Evolutionary conservation across 2,113 vertebrate genomes (phyloP).

Genomic region (Dissostichus mawsoni): DNA sequence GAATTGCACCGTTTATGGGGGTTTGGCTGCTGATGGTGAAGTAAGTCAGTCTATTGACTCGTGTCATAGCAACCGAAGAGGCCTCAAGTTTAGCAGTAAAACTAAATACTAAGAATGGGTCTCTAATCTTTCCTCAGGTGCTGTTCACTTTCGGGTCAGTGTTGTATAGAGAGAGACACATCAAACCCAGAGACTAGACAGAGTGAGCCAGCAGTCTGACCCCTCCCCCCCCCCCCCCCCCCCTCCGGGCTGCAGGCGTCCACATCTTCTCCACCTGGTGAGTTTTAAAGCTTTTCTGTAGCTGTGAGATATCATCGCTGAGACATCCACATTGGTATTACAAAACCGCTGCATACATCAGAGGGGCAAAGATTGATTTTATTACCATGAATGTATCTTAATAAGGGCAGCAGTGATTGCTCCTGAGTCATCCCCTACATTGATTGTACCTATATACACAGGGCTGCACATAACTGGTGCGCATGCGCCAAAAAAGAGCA

Average conservation of each 20-base stretch:
- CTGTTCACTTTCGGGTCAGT: not conserved
- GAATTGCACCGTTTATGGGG: no score
- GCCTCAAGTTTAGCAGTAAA: not conserved
- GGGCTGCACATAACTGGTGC: no score
- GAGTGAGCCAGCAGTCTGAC: not conserved
- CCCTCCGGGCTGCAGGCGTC: constrained; percentile 28
- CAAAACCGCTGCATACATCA: not conserved
- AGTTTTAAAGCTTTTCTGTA: constrained; percentile 19
- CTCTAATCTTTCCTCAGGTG: constrained; percentile 20
- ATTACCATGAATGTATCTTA: not conserved
- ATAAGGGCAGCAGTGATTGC: not conserved
- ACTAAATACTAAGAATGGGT: not conserved
- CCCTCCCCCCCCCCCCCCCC: constrained; percentile 8
- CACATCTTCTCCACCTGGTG: constrained; percentile 32
- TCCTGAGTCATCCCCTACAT: not conserved
- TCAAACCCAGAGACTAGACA: not conserved
- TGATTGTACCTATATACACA: not conserved
- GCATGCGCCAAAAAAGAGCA: no score
- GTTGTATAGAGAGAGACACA: constrained; percentile 4
- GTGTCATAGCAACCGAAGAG: no score
- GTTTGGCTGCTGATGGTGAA: no score
- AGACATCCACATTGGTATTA: not conserved
- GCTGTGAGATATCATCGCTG: not conserved
- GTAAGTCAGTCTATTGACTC: no score
- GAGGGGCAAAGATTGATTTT: not conserved